Evolutionary conservation across 1,140 invertebrate genomes (phyloP).

Genomic region (Nasonia giraulti): DNA sequence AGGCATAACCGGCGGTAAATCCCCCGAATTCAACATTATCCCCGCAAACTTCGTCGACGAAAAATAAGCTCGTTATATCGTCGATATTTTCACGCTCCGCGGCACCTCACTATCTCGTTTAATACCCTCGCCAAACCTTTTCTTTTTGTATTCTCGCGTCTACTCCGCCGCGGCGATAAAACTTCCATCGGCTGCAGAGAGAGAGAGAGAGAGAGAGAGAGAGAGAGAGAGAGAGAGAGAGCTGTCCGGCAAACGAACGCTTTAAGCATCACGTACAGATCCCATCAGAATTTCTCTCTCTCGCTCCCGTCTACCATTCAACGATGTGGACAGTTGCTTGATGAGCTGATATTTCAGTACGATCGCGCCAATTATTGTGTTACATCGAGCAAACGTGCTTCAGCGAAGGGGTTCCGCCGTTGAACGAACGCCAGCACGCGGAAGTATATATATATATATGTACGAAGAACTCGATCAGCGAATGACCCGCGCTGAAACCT

Average conservation of each 20-base stretch:
- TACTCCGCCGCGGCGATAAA: not conserved
- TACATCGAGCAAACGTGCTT: constrained; percentile 15
- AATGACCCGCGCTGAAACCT: not conserved
- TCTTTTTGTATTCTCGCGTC: no score
- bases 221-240: not conserved
- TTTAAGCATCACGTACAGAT: constrained; percentile 19
- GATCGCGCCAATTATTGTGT: constrained; percentile 31
- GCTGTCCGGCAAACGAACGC: not conserved
- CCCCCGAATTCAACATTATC: no score
- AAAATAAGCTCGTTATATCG: no score
- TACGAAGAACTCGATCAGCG: not conserved
- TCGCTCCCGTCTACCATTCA: not conserved
- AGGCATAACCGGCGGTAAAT: no score
- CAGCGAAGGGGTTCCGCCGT: not conserved
- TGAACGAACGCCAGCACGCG: not conserved
- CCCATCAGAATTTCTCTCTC: not conserved
- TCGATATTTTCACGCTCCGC: no score
- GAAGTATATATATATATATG: not conserved
- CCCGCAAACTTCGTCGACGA: no score
- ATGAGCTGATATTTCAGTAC: constrained; percentile 33
- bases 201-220: not conserved
- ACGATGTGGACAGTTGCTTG: not conserved
- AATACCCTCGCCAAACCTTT: no score
- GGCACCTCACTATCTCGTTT: no score
- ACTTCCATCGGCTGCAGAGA: not conserved